These are phyloP conservation scores for Panurus biarmicus DNA, from an alignment of 2,113 vertebrate species.

Conservation along the genomic window DNA sequence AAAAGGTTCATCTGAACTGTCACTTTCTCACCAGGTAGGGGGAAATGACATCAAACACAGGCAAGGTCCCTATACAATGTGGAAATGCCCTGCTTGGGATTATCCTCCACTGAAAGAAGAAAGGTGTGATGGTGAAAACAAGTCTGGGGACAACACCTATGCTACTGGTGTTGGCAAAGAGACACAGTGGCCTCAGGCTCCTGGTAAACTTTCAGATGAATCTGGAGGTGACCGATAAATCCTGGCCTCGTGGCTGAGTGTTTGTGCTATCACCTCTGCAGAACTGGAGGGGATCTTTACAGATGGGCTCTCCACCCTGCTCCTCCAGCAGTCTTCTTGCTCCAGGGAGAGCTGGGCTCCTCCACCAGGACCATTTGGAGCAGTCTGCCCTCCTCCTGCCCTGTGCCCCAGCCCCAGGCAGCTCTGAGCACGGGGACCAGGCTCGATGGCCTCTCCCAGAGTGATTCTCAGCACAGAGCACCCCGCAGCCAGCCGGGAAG, in stretches of 20 bases:
- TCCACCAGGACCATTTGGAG: not conserved
- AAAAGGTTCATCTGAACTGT: not conserved
- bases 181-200: not conserved
- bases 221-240: not conserved
- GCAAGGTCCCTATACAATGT: not conserved
- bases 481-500: constrained; percentile 19
- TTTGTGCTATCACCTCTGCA: accelerated
- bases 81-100: not conserved
- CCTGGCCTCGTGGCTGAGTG: not conserved
- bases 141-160: accelerated
- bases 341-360: not conserved
- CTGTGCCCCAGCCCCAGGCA: not conserved
- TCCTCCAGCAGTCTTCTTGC: not conserved
- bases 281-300: not conserved
- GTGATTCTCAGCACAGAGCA: constrained; percentile 1
- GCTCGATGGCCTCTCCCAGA: not conserved
- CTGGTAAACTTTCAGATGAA: not conserved
- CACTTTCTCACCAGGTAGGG: not conserved
- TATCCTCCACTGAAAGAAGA: not conserved
- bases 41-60: not conserved
- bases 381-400: not conserved
- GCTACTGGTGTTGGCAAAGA: not conserved
- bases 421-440: not conserved
- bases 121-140: not conserved
- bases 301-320: no score